Evolutionary conservation across 2,113 vertebrate genomes (phyloP).

Genomic region (Neogale vison): DNA sequence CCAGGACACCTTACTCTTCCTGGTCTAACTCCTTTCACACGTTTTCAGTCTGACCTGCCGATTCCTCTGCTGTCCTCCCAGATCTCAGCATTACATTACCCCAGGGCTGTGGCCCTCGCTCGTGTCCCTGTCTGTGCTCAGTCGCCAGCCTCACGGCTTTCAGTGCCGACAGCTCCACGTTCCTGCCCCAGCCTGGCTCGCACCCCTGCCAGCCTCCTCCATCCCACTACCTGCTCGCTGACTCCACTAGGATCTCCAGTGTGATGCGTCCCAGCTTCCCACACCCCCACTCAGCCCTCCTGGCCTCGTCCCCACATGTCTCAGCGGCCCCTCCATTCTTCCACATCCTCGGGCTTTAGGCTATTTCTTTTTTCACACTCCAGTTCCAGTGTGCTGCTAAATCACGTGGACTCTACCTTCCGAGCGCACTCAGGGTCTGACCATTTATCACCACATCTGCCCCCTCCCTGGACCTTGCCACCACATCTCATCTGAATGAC

Average conservation of each 20-base stretch:
- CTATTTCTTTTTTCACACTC: neutral
- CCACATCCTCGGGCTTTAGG: neutral
- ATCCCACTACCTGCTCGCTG: neutral
- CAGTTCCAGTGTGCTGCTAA: too few species aligned
- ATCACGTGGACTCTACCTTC: neutral
- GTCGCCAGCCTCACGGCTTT: accelerated
- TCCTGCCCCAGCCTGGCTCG: neutral
- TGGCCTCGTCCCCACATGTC: accelerated
- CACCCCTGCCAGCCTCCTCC: neutral
- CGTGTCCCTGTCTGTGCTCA: accelerated
- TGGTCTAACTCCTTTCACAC: neutral
- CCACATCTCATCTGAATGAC: neutral
- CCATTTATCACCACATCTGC: neutral
- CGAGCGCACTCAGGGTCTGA: neutral
- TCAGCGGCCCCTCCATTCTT: neutral
- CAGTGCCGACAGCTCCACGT: accelerated
- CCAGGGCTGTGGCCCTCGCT: neutral
- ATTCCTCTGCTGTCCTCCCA: neutral
- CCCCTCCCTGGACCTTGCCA: neutral
- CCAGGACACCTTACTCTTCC: neutral
- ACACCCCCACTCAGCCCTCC: accelerated
- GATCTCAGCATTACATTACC: too few species aligned
- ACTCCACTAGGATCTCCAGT: neutral
- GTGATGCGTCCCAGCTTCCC: neutral
- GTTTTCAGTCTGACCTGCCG: neutral